Evolutionary conservation across 1,140 invertebrate genomes (phyloP).

Genomic region (Aphelenchoides avenae): DNA sequence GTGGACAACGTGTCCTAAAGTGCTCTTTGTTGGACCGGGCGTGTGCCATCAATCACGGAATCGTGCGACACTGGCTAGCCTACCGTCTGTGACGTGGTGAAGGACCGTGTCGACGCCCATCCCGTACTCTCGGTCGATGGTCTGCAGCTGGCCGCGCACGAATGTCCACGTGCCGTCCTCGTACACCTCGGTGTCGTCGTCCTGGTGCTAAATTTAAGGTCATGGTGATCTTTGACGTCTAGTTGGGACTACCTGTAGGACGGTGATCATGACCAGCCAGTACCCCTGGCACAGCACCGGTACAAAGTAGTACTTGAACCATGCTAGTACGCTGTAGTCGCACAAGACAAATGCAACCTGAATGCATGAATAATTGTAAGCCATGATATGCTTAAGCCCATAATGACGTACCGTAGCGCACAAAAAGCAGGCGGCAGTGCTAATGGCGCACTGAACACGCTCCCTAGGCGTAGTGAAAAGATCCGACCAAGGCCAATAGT

Average conservation of each 20-base stretch:
- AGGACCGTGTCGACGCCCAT: conserved; percentile 60
- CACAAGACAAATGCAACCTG: conserved; percentile 49
- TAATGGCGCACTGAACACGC: conserved; percentile 50
- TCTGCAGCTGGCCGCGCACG: conserved; percentile 61
- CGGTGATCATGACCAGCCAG: conserved; percentile 60
- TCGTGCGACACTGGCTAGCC: too few relatives aligned
- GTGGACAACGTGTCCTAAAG: conserved; percentile 61
- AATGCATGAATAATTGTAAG: too few relatives aligned
- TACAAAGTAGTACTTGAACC: conserved; percentile 60
- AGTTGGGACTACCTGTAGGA: too few relatives aligned
- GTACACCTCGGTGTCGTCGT: conserved; percentile 61
- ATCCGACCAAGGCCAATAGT: conserved; percentile 50
- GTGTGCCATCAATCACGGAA: too few relatives aligned
- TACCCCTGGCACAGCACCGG: conserved; percentile 59
- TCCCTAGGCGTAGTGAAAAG: conserved; percentile 51
- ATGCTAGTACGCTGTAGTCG: conserved; percentile 44
- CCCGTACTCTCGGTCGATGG: conserved; percentile 61
- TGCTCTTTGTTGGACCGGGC: too few relatives aligned
- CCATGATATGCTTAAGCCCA: conserved; percentile 18
- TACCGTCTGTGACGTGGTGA: conserved; percentile 61
- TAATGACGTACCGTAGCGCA: conserved; percentile 40
- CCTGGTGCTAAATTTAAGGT: too few relatives aligned
- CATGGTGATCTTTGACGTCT: too few relatives aligned
- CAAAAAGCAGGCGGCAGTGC: conserved; percentile 32
- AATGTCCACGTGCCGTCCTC: conserved; percentile 60